Conservation (phyloP, 1,140 invertebrate species). For the Zelostemma sp. region DNA sequence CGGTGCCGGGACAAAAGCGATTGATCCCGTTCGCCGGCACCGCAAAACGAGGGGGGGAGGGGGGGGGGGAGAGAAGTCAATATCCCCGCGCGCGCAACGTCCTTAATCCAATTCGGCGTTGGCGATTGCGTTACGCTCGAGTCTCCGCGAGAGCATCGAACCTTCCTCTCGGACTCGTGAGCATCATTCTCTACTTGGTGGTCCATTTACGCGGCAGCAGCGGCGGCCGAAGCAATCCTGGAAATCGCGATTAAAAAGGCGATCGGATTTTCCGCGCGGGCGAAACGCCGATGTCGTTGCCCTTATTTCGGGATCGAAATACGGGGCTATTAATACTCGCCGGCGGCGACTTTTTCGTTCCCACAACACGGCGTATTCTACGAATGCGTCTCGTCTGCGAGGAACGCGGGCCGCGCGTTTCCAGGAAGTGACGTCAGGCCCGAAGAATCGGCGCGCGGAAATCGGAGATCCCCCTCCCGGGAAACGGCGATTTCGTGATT, state of each 20-base stretch:
- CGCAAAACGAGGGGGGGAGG: no score
- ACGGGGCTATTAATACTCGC: constrained; percentile 50
- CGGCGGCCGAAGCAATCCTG: not conserved
- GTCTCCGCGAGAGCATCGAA: constrained; percentile 40
- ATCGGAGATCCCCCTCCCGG: no score
- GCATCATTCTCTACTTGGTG: constrained; percentile 34
- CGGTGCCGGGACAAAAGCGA: no score
- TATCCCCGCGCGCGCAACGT: constrained; percentile 16
- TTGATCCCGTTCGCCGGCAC: not conserved
- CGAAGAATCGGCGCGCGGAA: constrained; percentile 46
- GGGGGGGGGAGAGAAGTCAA: not conserved
- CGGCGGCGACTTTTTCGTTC: constrained; percentile 39
- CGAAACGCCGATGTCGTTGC: constrained; percentile 51
- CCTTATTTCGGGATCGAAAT: constrained; percentile 58
- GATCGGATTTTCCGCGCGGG: not conserved
- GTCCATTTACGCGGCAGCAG: constrained; percentile 43
- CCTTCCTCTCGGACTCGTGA: constrained; percentile 15
- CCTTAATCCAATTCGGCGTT: constrained; percentile 44
- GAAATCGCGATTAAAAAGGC: no score
- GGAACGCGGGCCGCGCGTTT: constrained; percentile 43
- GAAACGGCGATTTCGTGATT: no score
- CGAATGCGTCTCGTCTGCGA: constrained; percentile 22
- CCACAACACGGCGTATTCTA: constrained; percentile 22
- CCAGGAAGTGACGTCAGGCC: constrained; percentile 53
- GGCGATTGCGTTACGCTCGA: constrained; percentile 37